These are phyloP conservation scores for Ameiurus melas DNA, from an alignment of 2,113 vertebrate species.

Conservation along the genomic window DNA sequence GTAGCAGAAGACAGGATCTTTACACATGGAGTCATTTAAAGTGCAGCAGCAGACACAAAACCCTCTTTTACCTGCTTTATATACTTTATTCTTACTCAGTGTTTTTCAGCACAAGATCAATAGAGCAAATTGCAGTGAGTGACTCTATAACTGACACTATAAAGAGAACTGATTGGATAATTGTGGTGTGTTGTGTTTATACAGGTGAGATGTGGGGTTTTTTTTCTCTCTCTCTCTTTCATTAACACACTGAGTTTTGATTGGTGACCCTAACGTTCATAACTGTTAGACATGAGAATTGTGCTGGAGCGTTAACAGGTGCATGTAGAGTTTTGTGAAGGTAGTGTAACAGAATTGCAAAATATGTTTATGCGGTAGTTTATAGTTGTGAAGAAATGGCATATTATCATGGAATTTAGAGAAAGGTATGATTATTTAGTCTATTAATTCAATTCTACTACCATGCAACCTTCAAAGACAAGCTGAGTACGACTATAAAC, in stretches of 20 bases:
- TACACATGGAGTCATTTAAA: too few species aligned
- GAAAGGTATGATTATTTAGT: background rate
- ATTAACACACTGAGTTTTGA: background rate
- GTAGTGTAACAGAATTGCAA: background rate
- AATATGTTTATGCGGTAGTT: background rate
- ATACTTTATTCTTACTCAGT: background rate
- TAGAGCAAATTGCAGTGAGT: background rate
- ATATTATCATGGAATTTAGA: background rate
- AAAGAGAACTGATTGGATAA: constrained; percentile 8
- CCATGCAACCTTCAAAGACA: background rate
- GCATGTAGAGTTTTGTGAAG: background rate
- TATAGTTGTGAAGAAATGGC: background rate
- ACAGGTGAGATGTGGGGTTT: background rate
- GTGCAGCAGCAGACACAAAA: too few species aligned
- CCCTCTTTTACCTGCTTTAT: too few species aligned
- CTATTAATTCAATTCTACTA: background rate
- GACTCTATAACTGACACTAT: background rate
- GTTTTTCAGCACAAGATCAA: background rate
- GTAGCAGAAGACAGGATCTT: too few species aligned
- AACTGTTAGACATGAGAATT: background rate
- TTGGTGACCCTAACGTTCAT: background rate
- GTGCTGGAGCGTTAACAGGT: background rate
- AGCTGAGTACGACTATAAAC: background rate
- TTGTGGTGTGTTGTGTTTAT: background rate
- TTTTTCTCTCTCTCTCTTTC: background rate